Evolutionary conservation across 2,113 vertebrate genomes (phyloP).

Genomic region (Cololabis saira): DNA sequence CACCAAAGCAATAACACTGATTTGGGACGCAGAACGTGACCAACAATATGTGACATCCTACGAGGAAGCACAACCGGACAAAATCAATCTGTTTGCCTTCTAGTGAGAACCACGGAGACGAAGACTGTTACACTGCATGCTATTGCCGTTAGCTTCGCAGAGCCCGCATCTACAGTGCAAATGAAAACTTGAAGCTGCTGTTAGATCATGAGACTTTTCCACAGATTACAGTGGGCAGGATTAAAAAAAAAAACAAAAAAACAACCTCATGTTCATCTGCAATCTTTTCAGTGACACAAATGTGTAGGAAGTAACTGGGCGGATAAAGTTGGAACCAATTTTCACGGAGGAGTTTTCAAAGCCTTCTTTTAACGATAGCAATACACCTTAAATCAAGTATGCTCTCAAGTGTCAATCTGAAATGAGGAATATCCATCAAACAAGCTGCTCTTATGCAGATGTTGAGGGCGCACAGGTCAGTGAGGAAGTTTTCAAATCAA

Average conservation of each 20-base stretch:
- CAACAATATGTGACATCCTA: background rate
- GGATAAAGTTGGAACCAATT: background rate
- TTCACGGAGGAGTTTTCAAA: too few species aligned
- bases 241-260: background rate
- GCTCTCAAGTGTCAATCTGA: background rate
- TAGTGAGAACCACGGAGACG: slow-evolving; percentile 35
- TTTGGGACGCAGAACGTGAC: background rate
- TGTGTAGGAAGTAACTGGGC: background rate
- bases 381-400: slow-evolving; percentile 20
- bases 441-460: slow-evolving; percentile 9
- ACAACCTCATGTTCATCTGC: slow-evolving; percentile 20
- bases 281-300: slow-evolving; percentile 10
- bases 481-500: slow-evolving; percentile 6
- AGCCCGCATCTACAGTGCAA: slow-evolving; percentile 10
- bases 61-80: background rate
- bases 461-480: slow-evolving; percentile 2
- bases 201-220: slow-evolving; percentile 64
- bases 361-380: too few species aligned
- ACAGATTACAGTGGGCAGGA: slow-evolving; percentile 4
- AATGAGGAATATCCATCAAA: slow-evolving; percentile 3
- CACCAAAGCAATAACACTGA: slow-evolving; percentile 73
- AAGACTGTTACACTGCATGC: slow-evolving; percentile 65
- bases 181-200: slow-evolving; percentile 43
- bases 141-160: slow-evolving; percentile 40
- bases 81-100: slow-evolving; percentile 1